Conservation (phyloP, 2,797 vertebrate genomes). For the Artibeus lituratus region DNA sequence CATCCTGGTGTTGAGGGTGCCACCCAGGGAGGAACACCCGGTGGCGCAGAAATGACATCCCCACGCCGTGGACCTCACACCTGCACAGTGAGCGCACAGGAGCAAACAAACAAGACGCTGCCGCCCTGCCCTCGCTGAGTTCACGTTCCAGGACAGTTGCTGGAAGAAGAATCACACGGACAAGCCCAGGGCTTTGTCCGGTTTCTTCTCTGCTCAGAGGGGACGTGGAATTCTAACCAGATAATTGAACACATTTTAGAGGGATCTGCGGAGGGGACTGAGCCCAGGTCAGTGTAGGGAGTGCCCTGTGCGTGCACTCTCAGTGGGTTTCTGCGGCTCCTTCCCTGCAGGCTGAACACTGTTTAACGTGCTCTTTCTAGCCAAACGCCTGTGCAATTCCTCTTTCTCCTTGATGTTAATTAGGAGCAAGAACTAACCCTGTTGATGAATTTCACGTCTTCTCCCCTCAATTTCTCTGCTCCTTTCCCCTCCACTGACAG, state of each 20-base stretch:
- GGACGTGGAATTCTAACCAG: neutral
- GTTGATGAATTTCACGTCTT: constrained; percentile 78
- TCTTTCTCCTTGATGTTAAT: constrained; percentile 78
- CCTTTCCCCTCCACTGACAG: constrained; percentile 32
- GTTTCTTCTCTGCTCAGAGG: neutral
- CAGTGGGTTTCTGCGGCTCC: constrained; percentile 2
- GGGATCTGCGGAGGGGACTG: neutral
- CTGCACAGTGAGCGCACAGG: too few species aligned
- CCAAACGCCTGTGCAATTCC: constrained; percentile 78
- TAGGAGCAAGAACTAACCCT: constrained; percentile 72
- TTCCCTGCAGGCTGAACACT: constrained; percentile 54
- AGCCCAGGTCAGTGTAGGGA: too few species aligned
- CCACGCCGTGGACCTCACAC: fast-evolving
- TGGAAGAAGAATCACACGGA: neutral
- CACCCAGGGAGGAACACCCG: neutral
- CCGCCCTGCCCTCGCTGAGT: fast-evolving
- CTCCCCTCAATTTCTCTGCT: constrained; percentile 58
- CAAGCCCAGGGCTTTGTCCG: neutral
- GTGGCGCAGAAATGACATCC: neutral
- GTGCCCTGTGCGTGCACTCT: constrained; percentile 35
- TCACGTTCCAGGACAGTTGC: fast-evolving
- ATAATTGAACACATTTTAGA: neutral
- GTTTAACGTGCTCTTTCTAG: constrained; percentile 65
- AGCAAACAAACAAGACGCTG: neutral
- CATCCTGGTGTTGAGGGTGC: fast-evolving